These are phyloP conservation scores for Icerya purchasi DNA, from an alignment of 2,888 invertebrate genomes.

Conservation along the genomic window DNA sequence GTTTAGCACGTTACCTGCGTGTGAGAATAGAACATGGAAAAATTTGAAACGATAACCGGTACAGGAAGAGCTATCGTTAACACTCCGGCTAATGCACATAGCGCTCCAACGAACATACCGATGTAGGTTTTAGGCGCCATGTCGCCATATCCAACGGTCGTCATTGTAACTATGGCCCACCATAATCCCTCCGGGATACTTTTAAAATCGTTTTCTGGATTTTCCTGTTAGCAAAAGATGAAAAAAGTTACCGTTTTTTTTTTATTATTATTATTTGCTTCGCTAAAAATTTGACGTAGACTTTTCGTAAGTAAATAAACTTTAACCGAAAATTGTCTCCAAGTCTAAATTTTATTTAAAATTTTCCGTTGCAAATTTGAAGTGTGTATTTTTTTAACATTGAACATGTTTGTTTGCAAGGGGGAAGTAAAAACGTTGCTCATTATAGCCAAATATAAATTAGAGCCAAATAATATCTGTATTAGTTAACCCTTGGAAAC, in stretches of 20 bases:
- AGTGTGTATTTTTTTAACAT: too few species aligned
- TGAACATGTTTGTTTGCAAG: too few species aligned
- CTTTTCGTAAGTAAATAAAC: neutral
- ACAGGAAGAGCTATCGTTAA: constrained; percentile 96
- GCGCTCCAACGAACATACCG: constrained; percentile 96
- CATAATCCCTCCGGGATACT: constrained; percentile 92
- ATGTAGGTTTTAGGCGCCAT: constrained; percentile 97
- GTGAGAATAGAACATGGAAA: constrained; percentile 89
- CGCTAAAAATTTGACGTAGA: neutral
- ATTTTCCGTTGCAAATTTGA: too few species aligned
- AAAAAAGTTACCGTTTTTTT: neutral
- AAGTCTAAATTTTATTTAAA: too few species aligned
- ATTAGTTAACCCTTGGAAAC: too few species aligned
- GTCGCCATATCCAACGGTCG: constrained; percentile 94
- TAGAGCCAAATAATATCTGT: too few species aligned
- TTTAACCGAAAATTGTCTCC: neutral
- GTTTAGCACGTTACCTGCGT: constrained; percentile 53
- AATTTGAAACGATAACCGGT: constrained; percentile 98
- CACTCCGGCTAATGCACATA: constrained; percentile 95
- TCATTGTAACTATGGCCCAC: constrained; percentile 99
- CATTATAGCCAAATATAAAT: too few species aligned
- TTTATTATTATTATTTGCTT: neutral
- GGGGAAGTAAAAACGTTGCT: too few species aligned
- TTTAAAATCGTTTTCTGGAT: constrained; percentile 91
- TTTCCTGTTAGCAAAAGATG: constrained; percentile 36